phyloP scores from a whole-genome alignment of 2,113 vertebrate species.

The Caracal caracal region DNA sequence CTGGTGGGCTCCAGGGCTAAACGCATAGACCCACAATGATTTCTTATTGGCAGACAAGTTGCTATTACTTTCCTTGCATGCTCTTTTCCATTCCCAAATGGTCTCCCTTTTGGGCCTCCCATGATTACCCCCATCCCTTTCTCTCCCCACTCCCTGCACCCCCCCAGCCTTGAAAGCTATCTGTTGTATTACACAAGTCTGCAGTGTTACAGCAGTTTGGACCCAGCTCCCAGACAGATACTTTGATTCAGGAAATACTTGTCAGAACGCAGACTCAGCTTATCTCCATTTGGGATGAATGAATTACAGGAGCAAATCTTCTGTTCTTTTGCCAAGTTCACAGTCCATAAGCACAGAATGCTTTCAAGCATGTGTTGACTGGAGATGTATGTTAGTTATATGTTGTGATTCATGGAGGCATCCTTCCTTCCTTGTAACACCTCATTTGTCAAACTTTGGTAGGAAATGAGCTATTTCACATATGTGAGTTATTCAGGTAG shows the following conservation, averaged over 20 bases:
- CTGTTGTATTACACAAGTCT: not conserved
- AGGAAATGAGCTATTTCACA: constrained; percentile 33
- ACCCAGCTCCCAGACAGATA: constrained; percentile 54
- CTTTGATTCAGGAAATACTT: constrained; percentile 69
- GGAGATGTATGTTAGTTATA: constrained; percentile 30
- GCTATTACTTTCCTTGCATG: constrained; percentile 22
- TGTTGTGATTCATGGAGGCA: constrained; percentile 18
- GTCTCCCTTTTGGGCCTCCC: constrained; percentile 19
- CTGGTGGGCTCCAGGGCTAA: constrained; percentile 44
- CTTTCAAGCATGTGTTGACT: not conserved
- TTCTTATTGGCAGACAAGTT: constrained; percentile 27
- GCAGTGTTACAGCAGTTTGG: constrained; percentile 16
- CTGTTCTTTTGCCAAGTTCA: constrained; percentile 41
- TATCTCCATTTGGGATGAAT: constrained; percentile 19
- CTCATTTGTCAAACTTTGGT: constrained; percentile 27
- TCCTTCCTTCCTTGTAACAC: not conserved
- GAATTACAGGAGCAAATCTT: constrained; percentile 32
- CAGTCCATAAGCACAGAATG: not conserved
- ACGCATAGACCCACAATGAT: constrained; percentile 51
- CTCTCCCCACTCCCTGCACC: not conserved
- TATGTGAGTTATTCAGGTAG: constrained; percentile 30
- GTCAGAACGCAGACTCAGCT: constrained; percentile 66
- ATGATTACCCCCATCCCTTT: not conserved
- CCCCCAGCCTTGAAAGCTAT: constrained; percentile 49
- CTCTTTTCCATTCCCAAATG: constrained; percentile 71